These are phyloP conservation scores for Sclerurus mexicanus DNA, from an alignment of 2,113 vertebrate genomes.

Conservation along the genomic window DNA sequence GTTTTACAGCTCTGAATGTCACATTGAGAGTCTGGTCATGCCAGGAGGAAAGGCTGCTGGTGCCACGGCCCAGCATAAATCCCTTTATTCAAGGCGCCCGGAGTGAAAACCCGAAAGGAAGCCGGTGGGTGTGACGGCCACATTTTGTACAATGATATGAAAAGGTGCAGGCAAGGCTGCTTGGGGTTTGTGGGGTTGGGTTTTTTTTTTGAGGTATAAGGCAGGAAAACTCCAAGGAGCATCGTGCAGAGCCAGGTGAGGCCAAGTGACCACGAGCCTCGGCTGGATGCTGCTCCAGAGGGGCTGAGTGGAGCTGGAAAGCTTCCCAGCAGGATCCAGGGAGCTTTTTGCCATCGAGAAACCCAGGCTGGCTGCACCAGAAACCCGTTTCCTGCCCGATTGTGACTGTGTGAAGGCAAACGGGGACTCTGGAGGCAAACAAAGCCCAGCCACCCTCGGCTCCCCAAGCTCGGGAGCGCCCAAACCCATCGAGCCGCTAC, in stretches of 20 bases:
- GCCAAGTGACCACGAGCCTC: background rate
- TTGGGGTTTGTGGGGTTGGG: background rate
- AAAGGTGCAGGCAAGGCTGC: background rate
- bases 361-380: background rate
- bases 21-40: conserved; percentile 61
- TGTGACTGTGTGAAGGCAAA: background rate
- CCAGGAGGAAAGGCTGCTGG: conserved; percentile 20
- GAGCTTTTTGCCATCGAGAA: background rate
- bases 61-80: conserved; percentile 23
- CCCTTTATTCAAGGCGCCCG: background rate
- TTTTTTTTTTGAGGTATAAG: background rate
- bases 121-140: background rate
- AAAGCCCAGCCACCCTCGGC: background rate
- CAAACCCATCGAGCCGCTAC: fast-evolving
- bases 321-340: background rate
- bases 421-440: background rate
- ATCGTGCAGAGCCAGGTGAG: background rate
- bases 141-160: background rate
- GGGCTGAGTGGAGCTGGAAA: background rate
- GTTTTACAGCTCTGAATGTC: conserved; percentile 48
- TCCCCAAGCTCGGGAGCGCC: background rate
- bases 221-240: background rate
- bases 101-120: conserved; percentile 24
- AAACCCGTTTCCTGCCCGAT: conserved; percentile 24
- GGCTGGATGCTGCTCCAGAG: background rate